Conservation (phyloP, 2,888 invertebrate species). For the Cryptophagus acutangulus region DNA sequence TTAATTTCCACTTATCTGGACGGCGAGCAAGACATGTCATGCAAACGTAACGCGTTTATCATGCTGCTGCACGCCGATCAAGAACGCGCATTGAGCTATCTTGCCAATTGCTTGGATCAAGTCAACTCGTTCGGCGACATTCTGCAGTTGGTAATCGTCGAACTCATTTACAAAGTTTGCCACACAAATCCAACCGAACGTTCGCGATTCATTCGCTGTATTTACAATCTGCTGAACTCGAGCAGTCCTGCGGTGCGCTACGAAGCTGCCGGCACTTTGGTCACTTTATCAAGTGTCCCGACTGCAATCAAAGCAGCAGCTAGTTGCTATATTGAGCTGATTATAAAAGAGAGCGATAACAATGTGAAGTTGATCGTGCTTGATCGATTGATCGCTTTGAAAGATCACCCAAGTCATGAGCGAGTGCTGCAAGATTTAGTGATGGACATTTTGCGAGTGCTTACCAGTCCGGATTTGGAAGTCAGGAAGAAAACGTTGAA, state of each 20-base stretch:
- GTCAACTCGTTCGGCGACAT: conserved; percentile 95
- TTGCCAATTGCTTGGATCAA: conserved; percentile 90
- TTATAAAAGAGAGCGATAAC: conserved; percentile 99
- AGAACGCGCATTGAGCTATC: conserved; percentile 85
- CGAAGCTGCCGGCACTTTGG: conserved; percentile 97
- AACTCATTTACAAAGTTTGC: conserved; percentile 98
- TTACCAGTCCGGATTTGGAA: conserved; percentile 90
- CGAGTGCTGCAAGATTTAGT: conserved; percentile 84
- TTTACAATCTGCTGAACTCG: conserved; percentile 95
- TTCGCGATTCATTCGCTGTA: conserved; percentile 95
- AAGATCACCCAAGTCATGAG: conserved; percentile 77
- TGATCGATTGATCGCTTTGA: conserved; percentile 84
- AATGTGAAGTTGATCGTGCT: conserved; percentile 98
- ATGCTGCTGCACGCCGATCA: conserved; percentile 98
- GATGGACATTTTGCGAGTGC: conserved; percentile 95
- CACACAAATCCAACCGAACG: conserved; percentile 94
- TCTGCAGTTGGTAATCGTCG: conserved; percentile 95
- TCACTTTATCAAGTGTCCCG: conserved; percentile 95
- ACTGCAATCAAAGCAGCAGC: conserved; percentile 88
- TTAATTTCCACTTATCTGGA: conserved; percentile 91
- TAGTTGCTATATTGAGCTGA: conserved; percentile 95
- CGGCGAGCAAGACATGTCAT: conserved; percentile 97
- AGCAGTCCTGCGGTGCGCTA: conserved; percentile 94
- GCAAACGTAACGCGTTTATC: conserved; percentile 97
- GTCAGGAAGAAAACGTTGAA: conserved; percentile 50